phyloP scores from a whole-genome alignment of 2,797 vertebrate genomes.

The Protosalanx chinensis region DNA sequence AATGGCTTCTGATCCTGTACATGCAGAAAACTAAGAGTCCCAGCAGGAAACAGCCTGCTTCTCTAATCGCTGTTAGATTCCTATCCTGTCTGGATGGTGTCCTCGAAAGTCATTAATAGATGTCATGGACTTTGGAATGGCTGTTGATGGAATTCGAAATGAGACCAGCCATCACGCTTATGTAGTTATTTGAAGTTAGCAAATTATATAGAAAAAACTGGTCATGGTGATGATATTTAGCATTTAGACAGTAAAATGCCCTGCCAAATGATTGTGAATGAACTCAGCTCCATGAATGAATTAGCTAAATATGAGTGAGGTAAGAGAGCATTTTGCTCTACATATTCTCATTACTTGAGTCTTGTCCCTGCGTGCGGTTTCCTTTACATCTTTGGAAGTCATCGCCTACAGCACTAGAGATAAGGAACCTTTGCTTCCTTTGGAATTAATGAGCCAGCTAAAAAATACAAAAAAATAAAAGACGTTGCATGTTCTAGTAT shows the following conservation, averaged over 20 bases:
- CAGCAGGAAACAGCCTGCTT: neutral
- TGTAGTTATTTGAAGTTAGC: neutral
- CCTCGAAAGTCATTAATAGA: neutral
- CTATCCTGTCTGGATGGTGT: neutral
- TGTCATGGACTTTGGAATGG: neutral
- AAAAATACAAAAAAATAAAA: too few relatives aligned
- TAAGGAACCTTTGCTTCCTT: neutral
- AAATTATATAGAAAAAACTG: neutral
- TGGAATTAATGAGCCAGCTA: neutral
- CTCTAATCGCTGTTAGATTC: neutral
- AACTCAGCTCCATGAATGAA: neutral
- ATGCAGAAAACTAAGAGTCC: conserved; percentile 1
- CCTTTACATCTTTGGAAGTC: neutral
- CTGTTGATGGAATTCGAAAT: neutral
- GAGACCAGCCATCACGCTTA: neutral
- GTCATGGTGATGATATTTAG: neutral
- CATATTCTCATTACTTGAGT: conserved; percentile 40
- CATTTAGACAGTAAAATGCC: neutral
- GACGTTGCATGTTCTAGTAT: too few relatives aligned
- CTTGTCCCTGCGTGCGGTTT: neutral
- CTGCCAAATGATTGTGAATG: neutral
- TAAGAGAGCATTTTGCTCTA: neutral
- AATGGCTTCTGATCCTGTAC: neutral
- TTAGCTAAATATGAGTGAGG: neutral
- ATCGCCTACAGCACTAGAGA: neutral